phyloP scores from a whole-genome alignment of 2,888 invertebrate genomes.

The Chloromyia formosa region DNA sequence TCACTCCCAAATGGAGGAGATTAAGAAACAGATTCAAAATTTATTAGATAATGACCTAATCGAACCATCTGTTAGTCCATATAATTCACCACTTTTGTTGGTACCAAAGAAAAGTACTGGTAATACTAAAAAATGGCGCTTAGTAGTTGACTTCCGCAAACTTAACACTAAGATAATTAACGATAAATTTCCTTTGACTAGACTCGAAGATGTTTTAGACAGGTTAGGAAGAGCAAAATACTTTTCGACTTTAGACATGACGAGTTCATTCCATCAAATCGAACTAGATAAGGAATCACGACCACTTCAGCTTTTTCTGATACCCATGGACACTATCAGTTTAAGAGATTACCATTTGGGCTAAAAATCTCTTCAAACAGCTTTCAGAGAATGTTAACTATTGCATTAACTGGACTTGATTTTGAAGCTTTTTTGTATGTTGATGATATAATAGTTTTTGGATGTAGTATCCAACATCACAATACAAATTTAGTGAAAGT shows the following conservation, averaged over 20 bases:
- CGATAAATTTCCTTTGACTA: slow-evolving; percentile 41
- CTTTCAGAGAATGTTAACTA: slow-evolving; percentile 50
- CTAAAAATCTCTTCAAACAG: slow-evolving; percentile 45
- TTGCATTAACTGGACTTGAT: slow-evolving; percentile 45
- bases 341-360: not conserved
- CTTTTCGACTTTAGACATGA: slow-evolving; percentile 44
- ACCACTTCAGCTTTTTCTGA: slow-evolving; percentile 49
- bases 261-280: slow-evolving; percentile 43
- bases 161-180: slow-evolving; percentile 29
- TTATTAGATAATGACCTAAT: not conserved
- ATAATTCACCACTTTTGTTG: not conserved
- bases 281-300: slow-evolving; percentile 37
- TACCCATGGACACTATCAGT: slow-evolving; percentile 46
- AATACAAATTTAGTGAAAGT: slow-evolving; percentile 45
- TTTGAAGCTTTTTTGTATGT: slow-evolving; percentile 49
- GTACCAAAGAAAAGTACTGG: slow-evolving; percentile 37
- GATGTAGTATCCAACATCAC: slow-evolving; percentile 46
- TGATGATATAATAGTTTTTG: slow-evolving; percentile 52
- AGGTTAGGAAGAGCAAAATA: slow-evolving; percentile 46
- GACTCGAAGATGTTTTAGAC: not conserved
- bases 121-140: slow-evolving; percentile 18
- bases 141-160: slow-evolving; percentile 5
- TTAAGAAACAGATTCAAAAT: not conserved
- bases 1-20: not conserved
- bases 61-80: not conserved